These are phyloP conservation scores for Toxotes chatareus DNA, from an alignment of 2,113 vertebrate species.

Conservation along the genomic window DNA sequence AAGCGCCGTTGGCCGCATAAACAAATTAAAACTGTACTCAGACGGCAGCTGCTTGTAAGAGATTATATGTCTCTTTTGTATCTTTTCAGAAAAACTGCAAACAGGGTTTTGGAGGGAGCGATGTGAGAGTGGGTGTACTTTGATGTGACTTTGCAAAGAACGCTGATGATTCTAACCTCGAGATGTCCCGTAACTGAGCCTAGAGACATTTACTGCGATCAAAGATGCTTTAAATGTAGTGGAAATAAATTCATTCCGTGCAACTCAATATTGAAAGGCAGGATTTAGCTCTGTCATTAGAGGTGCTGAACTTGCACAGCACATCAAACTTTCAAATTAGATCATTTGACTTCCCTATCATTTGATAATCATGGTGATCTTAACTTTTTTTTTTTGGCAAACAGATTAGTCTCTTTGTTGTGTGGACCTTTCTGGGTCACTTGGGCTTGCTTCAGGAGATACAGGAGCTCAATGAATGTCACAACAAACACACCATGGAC, in stretches of 20 bases:
- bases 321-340: not conserved
- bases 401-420: not conserved
- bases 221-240: constrained; percentile 20
- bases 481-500: not conserved
- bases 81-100: constrained; percentile 51
- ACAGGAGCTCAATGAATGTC: not conserved
- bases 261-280: constrained; percentile 13
- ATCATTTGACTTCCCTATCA: constrained; percentile 1
- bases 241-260: constrained; percentile 17
- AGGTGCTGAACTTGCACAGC: not conserved
- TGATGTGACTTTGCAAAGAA: constrained; percentile 60
- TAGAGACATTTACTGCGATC: constrained; percentile 15
- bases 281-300: not conserved
- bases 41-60: constrained; percentile 55
- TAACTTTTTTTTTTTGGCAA: not conserved
- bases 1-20: constrained; percentile 48
- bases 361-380: not conserved
- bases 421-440: not conserved
- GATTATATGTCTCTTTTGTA: constrained; percentile 65
- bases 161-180: constrained; percentile 43
- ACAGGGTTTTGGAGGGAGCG: not conserved
- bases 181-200: constrained; percentile 44
- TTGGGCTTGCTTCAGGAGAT: not conserved
- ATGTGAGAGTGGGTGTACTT: constrained; percentile 48
- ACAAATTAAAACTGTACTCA: constrained; percentile 63